phyloP scores from a whole-genome alignment of 2,888 invertebrate species.

The Drosophila formosana region DNA sequence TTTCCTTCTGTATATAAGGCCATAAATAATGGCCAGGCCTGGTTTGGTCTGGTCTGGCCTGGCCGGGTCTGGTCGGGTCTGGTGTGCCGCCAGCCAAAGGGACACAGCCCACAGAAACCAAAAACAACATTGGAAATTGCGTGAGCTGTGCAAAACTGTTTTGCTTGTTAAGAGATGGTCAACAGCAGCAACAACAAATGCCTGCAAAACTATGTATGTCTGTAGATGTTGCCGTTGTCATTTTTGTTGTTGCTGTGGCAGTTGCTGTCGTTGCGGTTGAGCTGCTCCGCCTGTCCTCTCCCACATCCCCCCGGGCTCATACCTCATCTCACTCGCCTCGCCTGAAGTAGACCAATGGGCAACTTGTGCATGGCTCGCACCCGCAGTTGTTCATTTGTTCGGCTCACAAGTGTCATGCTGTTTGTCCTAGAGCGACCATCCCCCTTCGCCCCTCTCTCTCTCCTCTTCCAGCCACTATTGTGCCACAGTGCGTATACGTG shows the following conservation, averaged over 20 bases:
- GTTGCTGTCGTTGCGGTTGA: constrained; percentile 65
- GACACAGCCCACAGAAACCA: constrained; percentile 22
- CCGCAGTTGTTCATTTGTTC: constrained; percentile 73
- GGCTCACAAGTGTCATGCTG: constrained; percentile 76
- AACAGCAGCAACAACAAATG: constrained; percentile 42
- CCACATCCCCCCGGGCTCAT: background rate
- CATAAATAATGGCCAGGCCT: constrained; percentile 70
- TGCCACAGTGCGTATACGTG: constrained; percentile 22
- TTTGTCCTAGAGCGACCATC: constrained; percentile 40
- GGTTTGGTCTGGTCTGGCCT: constrained; percentile 2
- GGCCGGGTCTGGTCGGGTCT: constrained; percentile 3
- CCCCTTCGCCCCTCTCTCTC: background rate
- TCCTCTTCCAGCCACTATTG: background rate
- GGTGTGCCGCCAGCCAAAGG: background rate
- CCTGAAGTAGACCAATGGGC: constrained; percentile 41
- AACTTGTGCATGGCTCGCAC: constrained; percentile 59
- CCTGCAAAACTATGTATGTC: background rate
- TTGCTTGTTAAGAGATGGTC: constrained; percentile 65
- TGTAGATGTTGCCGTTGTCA: constrained; percentile 25
- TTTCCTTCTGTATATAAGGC: constrained; percentile 41
- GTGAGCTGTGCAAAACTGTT: constrained; percentile 73
- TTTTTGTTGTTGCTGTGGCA: constrained; percentile 42
- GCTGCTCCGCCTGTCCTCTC: constrained; percentile 13
- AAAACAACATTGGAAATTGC: constrained; percentile 64
- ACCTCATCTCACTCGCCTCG: background rate